phyloP scores from a whole-genome alignment of 2,888 invertebrate genomes.

The Dendrolimus pini region DNA sequence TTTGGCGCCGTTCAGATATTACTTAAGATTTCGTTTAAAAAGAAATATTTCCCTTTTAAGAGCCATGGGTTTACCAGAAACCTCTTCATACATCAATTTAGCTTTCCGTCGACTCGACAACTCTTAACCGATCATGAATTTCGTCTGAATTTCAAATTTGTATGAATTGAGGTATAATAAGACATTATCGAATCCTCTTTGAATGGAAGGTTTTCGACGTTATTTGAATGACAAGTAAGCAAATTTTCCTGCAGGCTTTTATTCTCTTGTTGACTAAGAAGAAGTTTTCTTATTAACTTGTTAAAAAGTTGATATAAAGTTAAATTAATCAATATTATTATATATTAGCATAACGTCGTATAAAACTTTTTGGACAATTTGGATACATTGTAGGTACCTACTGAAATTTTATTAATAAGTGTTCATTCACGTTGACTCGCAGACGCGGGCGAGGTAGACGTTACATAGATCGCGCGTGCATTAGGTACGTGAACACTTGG shows the following conservation, averaged over 20 bases:
- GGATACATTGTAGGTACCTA: too few relatives aligned
- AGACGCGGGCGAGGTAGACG: too few relatives aligned
- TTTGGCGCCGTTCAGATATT: too few relatives aligned
- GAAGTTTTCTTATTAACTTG: not conserved
- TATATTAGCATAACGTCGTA: too few relatives aligned
- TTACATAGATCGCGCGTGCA: too few relatives aligned
- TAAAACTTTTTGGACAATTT: too few relatives aligned
- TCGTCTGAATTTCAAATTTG: constrained; percentile 6
- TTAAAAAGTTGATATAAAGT: too few relatives aligned
- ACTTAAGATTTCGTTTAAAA: not conserved
- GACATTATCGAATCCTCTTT: constrained; percentile 4
- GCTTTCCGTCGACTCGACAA: not conserved
- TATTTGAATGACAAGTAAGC: not conserved
- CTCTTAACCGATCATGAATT: not conserved
- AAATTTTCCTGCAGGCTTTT: not conserved
- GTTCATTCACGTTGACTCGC: too few relatives aligned
- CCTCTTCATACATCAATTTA: not conserved
- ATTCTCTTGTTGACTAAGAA: not conserved
- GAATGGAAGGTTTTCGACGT: not conserved
- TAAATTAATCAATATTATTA: too few relatives aligned
- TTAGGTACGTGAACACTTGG: too few relatives aligned
- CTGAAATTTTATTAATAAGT: too few relatives aligned
- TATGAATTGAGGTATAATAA: constrained; percentile 9
- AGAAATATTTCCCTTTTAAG: not conserved
- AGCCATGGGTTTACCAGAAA: not conserved